Evolutionary conservation across 2,797 vertebrate genomes (phyloP), one percentile per base, ranked within the genome.

Genomic region (Sebastes cheni): DNA sequence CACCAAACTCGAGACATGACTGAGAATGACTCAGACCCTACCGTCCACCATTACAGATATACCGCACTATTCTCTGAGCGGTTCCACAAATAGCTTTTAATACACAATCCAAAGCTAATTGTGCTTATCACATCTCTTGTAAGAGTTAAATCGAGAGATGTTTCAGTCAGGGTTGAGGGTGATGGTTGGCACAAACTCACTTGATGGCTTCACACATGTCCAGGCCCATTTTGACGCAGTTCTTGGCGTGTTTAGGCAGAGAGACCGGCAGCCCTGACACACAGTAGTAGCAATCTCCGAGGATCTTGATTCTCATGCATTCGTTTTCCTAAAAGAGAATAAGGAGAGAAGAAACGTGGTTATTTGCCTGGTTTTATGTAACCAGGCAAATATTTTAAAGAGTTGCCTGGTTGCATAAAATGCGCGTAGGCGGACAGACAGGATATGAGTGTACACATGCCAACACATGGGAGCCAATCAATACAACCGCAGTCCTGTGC

Each of bases 191-290:
- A 34, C 23, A 72, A 36, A 97, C 99, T 94, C 95, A 99, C 99
- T 99, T 99, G 81, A 99, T 99, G 69, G 98, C 98, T 93, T 99
- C 97, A 67, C 98, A 99, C 96, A 99, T 99, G 93, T 99, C 99
- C 10, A 99, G 96, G 20, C 99, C 99, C 99, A 99, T 99, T 95
- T 99, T 99, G 58, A 99, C 99, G 10, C 99, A 99, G 94, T 99
- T 99, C 92, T 96, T 98, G 86, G 98, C 99, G 0, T 99, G 98
- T 58, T 95, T 97, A 0, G 99, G 98, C 90, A 99, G 93, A 4
- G 99, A 99, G 34, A 99, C 98, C 0, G 99, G 99, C 34, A 99
- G 93, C 62, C 99, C 99, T 0, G 99, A 99, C 82, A 99, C 99
- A 20, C 99, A 99, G 92, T 99, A 99, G 94, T 99, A 99, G 89